Base-by-base conservation (phyloP, 2,113 vertebrate genomes). In the Poeciliopsis prolifica region DNA sequence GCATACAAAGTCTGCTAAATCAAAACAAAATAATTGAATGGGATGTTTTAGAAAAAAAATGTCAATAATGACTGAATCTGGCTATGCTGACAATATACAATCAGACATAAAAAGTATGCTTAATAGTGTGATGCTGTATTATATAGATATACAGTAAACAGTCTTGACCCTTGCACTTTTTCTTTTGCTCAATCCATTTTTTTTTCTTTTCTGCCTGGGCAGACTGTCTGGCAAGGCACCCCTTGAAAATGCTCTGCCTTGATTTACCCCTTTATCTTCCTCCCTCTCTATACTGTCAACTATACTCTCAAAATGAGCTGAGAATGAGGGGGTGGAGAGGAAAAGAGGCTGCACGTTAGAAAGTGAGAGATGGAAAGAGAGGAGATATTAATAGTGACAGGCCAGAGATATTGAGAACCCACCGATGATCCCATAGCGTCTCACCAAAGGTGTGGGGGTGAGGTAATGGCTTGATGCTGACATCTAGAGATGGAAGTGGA, bases 371-470 rank as follows among this genome's bases (percentile, higher is more conserved):
- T 73, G 80, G 87, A 86, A 72, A 66, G 86, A 85, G 75, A 82
- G 69, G 62, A 71, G 82, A 88, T 92, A 92, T 92, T 91, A 91
- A 83, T 80, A 84, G 78, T 88, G 88, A 93, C 91, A 90, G 75
- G 81, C 74, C 79, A 72, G 82, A 61, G 81, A 84, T 85, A 89
- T 75, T 85, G 88, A 92, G 82, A 89, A 89, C 66, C 75, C 22
- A 69, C 75, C 72, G 67, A 80, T 78, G 84, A 81, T 87, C 78
- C 78, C 80, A 76, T 69, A 73, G 78, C 72, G 35, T 75, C 70
- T 79, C 81, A 74, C 75, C 71, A 75, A 88, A 90, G 84, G 90
- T 82, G 84, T 80, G 66, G 78, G 79, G 75, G 74, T 14, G 75
- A 79, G 81, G 75, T 87, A 91, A 90, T 89, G 86, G 86, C 73